Conservation (phyloP, 1,140 invertebrate species). For the Heliothis subflexa region DNA sequence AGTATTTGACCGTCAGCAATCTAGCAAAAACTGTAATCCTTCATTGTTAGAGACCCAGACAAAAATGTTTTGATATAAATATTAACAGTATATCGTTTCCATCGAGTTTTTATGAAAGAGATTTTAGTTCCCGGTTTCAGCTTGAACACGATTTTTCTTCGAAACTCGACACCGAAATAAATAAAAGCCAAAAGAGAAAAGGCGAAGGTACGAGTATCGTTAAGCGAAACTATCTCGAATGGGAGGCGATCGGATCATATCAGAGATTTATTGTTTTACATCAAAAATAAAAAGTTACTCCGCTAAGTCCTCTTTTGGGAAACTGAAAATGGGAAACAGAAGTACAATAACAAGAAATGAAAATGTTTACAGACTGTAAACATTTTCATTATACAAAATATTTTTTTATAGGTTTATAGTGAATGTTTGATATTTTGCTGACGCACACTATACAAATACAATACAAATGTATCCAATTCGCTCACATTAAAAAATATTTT, state of each 20-base stretch:
- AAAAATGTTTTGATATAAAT: too few species aligned
- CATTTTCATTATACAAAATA: too few species aligned
- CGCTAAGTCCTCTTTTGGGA: constrained; percentile 32
- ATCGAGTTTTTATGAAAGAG: background rate
- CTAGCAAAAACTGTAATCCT: too few species aligned
- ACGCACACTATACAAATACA: too few species aligned
- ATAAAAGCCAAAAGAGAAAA: constrained; percentile 20
- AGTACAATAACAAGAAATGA: background rate
- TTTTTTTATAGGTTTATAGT: too few species aligned
- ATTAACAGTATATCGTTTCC: background rate
- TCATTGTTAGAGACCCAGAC: too few species aligned
- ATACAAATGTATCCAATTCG: too few species aligned
- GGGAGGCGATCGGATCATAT: constrained; percentile 45
- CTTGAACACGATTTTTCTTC: constrained; percentile 2
- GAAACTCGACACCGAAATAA: constrained; percentile 4
- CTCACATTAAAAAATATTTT: too few species aligned
- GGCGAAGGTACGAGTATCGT: constrained; percentile 32
- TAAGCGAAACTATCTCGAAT: constrained; percentile 45
- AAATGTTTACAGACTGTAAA: too few species aligned
- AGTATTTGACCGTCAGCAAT: too few species aligned
- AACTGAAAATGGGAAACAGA: background rate
- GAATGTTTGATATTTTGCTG: too few species aligned
- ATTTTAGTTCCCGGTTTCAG: background rate
- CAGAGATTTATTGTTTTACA: constrained; percentile 49
- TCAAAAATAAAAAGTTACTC: constrained; percentile 49